phyloP scores from a whole-genome alignment of 2,797 vertebrate species.

The Cyprinodon diabolis region DNA sequence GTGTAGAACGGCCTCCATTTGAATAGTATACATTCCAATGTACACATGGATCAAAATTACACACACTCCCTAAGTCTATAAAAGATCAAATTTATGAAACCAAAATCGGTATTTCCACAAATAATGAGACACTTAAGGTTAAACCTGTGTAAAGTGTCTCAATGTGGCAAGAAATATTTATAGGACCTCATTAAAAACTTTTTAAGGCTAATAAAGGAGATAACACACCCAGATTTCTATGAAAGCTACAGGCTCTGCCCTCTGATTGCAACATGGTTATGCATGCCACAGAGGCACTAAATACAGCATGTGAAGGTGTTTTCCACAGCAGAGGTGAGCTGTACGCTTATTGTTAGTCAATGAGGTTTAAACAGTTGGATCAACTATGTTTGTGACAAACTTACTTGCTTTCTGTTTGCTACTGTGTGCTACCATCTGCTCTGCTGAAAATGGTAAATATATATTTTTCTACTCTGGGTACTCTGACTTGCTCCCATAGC shows the following conservation, averaged over 20 bases:
- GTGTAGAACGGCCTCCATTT: too few relatives aligned
- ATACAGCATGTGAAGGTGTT: background rate
- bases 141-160: too few relatives aligned
- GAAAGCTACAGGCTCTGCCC: conserved; percentile 39
- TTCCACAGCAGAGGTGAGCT: conserved; percentile 1
- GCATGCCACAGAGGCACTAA: background rate
- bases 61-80: too few relatives aligned
- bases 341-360: background rate
- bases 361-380: background rate
- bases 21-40: too few relatives aligned
- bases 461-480: too few relatives aligned
- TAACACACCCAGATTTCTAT: conserved; percentile 23
- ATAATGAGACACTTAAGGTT: too few relatives aligned
- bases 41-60: too few relatives aligned
- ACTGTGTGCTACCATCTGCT: conserved; percentile 42
- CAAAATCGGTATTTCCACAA: too few relatives aligned
- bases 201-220: conserved; percentile 1
- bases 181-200: background rate
- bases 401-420: conserved; percentile 34
- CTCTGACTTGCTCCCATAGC: too few relatives aligned
- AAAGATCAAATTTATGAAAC: too few relatives aligned
- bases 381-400: conserved; percentile 34
- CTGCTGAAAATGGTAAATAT: conserved; percentile 47
- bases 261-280: conserved; percentile 20
- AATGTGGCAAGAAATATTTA: background rate